A percentile compares a stretch with the other conserved stretches of the same genome.
Conservation (phyloP, 2,797 vertebrate genomes). For the Microtus agrestis region DNA sequence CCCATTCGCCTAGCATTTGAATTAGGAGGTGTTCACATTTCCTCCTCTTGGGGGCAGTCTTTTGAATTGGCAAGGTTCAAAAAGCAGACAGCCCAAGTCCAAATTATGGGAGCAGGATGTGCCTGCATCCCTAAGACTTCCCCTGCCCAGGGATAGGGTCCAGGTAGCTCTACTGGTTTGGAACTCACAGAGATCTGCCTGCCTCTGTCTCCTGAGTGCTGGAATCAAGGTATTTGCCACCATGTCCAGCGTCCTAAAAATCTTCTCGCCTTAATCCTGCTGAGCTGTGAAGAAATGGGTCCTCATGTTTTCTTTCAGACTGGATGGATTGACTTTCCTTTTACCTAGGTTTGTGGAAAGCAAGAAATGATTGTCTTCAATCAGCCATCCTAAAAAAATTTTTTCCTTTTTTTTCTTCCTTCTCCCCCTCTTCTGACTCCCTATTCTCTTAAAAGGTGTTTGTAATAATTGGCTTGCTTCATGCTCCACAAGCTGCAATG, state of each 20-base stretch:
- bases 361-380: not conserved
- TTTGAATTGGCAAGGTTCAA: not conserved
- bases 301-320: slow-evolving; percentile 25
- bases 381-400: not conserved
- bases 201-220: not conserved
- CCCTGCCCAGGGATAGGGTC: not conserved
- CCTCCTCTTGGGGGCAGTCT: not conserved
- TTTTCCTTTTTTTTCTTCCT: not conserved
- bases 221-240: too few species aligned
- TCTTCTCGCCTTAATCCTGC: slow-evolving; percentile 29
- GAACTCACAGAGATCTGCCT: not conserved
- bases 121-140: not conserved
- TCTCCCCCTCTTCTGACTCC: too few species aligned
- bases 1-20: slow-evolving; percentile 4
- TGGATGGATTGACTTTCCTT: not conserved
- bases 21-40: not conserved
- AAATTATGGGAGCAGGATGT: not conserved
- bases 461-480: not conserved
- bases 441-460: not conserved
- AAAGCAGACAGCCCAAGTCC: not conserved
- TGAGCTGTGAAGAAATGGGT: not conserved
- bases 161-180: not conserved
- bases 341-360: not conserved
- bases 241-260: not conserved
- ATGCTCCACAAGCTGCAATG: not conserved